Conservation (phyloP, 2,888 invertebrate species). For the Dryomyza anilis region DNA sequence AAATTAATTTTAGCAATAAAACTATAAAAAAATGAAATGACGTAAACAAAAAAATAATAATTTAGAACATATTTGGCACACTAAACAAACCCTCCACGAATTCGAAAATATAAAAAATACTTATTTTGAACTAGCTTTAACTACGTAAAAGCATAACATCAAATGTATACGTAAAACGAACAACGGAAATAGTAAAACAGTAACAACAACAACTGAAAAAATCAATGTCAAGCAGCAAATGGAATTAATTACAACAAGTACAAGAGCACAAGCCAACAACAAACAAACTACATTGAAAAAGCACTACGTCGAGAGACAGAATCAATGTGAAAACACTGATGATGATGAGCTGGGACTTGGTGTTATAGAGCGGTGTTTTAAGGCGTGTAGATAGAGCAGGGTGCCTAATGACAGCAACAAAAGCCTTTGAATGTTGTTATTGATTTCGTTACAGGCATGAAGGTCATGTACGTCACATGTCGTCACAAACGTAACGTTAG, state of each 20-base stretch:
- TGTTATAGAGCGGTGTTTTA: too few relatives aligned
- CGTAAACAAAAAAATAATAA: too few relatives aligned
- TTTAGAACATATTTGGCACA: too few relatives aligned
- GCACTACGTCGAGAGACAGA: background rate
- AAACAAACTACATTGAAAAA: background rate
- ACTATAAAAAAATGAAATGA: too few relatives aligned
- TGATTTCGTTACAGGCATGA: constrained; percentile 54
- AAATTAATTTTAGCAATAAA: too few relatives aligned
- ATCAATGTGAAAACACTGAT: too few relatives aligned
- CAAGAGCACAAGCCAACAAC: background rate
- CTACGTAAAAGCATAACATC: background rate
- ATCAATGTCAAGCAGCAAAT: constrained; percentile 2
- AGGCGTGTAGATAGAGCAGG: background rate
- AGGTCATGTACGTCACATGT: constrained; percentile 51
- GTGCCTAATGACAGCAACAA: constrained; percentile 15
- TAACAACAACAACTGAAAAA: background rate
- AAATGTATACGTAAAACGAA: background rate
- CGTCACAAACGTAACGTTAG: constrained; percentile 30
- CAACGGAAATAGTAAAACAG: background rate
- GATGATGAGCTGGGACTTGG: too few relatives aligned
- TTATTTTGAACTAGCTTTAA: too few relatives aligned
- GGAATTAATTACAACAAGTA: too few relatives aligned
- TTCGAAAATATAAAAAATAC: too few relatives aligned
- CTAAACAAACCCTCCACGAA: too few relatives aligned
- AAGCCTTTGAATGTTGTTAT: constrained; percentile 42